These are phyloP conservation scores for Phasianus colchicus DNA, from an alignment of 2,113 vertebrate species.

Conservation along the genomic window DNA sequence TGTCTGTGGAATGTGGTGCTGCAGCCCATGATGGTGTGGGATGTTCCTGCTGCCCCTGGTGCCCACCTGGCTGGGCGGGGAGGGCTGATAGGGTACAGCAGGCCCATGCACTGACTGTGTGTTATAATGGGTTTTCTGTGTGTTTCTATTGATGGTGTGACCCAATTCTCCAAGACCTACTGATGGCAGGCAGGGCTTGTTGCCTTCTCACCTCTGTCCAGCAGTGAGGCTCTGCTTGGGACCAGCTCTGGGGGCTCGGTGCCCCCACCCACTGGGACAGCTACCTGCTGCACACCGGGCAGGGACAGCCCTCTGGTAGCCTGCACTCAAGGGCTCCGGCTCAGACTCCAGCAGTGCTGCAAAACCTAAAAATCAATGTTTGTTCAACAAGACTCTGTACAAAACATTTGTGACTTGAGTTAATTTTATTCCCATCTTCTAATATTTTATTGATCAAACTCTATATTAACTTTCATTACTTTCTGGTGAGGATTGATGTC, in stretches of 20 bases:
- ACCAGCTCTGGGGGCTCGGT: background rate
- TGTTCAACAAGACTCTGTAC: conserved; percentile 52
- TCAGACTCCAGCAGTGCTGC: conserved; percentile 21
- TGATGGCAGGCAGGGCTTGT: background rate
- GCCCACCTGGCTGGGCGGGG: background rate
- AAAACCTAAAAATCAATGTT: conserved; percentile 51
- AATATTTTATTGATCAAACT: conserved; percentile 71
- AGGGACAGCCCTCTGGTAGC: background rate
- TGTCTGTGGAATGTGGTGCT: accelerated
- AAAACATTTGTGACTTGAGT: conserved; percentile 63
- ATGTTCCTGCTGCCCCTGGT: too few relatives aligned
- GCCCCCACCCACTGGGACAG: background rate
- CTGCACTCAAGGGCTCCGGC: background rate
- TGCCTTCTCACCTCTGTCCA: background rate
- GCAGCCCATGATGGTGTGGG: background rate
- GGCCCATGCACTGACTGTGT: background rate
- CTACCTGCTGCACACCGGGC: background rate
- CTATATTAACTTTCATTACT: conserved; percentile 40
- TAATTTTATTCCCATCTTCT: conserved; percentile 69
- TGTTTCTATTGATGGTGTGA: accelerated
- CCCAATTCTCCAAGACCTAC: background rate
- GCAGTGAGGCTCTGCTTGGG: accelerated
- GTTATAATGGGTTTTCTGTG: accelerated
- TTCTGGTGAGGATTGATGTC: conserved; percentile 57
- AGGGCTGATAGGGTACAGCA: background rate